Base-by-base conservation (phyloP, 2,888 invertebrate species). In the Conus canariensis region DNA sequence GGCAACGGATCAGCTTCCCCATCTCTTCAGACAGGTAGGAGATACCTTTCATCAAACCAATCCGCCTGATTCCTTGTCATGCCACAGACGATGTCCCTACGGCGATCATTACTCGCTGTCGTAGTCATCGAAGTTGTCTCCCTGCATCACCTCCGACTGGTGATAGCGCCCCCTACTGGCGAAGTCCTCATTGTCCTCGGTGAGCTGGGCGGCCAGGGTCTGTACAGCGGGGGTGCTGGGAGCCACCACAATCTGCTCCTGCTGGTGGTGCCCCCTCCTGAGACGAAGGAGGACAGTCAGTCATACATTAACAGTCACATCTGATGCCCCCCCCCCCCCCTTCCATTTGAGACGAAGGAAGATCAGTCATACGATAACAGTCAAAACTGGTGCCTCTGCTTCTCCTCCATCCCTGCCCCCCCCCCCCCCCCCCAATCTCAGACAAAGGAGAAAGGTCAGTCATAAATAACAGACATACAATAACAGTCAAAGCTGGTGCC, bases 131-230 rank as follows among this genome's bases (percentile, higher is more conserved):
- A 96, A 96, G 91, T 96, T 95, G 85, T 96, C 95, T 91, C 95
- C 96, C 92, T 95, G 93, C 88, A 96, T 95, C 60, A 96, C 94
- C 91, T 96, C 95, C 59, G 96, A 96, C 96, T 99, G 99, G 97
- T 99, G 99, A 96, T 99, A 99, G 93, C 98, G 97, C 94, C 98
- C 97, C 93, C 99, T 97, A 90, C 98, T 98, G 16, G 99, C 98
- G 96, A 99, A 99, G 96, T 99, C 99, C 96, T 98, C 98, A 96
- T 99, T 99, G 95, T 99, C 98, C 95, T 99, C 99, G 93, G 99
- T 99, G 89, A 99, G 97, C 95, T 99, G 98, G 91, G 98, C 98
- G 90, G 98, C 98, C 93, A 98, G 97, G 70, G 98, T 97, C 97
- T 96, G 94, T 90, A 96, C 95, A 89, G 95, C 95, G 8, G 96